Evolutionary conservation across 2,888 invertebrate species (phyloP).

Genomic region (Hydrotaea cyrtoneurina): DNA sequence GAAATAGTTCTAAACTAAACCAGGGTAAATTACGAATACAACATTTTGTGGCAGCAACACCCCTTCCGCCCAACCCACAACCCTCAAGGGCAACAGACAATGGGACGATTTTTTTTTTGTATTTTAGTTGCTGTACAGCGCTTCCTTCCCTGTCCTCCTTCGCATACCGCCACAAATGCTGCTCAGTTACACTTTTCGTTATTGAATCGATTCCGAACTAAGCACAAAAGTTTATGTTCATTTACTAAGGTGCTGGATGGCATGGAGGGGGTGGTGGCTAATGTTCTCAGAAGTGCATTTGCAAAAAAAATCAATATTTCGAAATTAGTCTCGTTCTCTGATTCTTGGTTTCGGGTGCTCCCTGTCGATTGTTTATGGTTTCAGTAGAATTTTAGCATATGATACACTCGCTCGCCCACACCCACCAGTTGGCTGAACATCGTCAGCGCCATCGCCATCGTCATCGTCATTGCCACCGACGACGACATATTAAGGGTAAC

Average conservation of each 20-base stretch:
- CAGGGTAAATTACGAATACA: constrained; percentile 53
- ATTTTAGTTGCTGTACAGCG: neutral
- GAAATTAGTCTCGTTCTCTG: constrained; percentile 1
- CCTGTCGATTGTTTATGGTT: constrained; percentile 30
- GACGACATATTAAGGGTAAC: constrained; percentile 33
- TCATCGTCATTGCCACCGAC: neutral
- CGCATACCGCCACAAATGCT: neutral
- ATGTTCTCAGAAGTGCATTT: constrained; percentile 16
- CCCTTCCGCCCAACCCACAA: neutral
- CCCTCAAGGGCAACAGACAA: constrained; percentile 69
- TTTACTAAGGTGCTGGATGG: too few species aligned
- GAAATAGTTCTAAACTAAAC: constrained; percentile 43
- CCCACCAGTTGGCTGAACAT: constrained; percentile 19
- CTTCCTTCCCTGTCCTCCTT: constrained; percentile 9
- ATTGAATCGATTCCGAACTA: neutral
- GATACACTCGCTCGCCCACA: constrained; percentile 43
- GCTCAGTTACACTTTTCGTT: neutral
- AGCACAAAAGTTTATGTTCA: too few species aligned
- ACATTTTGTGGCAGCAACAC: neutral
- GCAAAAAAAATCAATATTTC: constrained; percentile 29
- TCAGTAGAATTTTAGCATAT: constrained; percentile 4
- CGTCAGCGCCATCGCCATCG: constrained; percentile 3
- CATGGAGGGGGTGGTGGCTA: neutral
- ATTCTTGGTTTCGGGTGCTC: neutral
- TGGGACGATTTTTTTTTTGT: constrained; percentile 54